Evolutionary conservation across 1,140 invertebrate genomes (phyloP).

Genomic region (Aphelenchoides besseyi): DNA sequence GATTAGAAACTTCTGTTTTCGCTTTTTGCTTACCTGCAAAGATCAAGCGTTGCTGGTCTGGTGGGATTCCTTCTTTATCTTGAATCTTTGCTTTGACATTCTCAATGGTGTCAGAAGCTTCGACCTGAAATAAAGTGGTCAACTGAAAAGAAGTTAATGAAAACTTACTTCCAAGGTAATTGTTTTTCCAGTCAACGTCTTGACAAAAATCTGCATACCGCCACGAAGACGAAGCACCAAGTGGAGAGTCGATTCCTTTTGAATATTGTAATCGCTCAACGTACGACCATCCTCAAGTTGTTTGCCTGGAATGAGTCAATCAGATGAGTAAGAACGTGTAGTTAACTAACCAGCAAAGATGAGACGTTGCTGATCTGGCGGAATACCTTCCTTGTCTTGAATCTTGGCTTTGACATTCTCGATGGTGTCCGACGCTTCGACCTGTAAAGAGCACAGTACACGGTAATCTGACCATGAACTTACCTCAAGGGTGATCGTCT

Average conservation of each 20-base stretch:
- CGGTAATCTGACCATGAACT: constrained; percentile 59
- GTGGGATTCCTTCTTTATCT: constrained; percentile 68
- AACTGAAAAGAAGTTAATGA: not conserved
- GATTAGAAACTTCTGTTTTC: no score
- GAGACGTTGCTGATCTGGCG: constrained; percentile 60
- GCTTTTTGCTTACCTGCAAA: constrained; percentile 33
- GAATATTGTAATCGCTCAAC: constrained; percentile 71
- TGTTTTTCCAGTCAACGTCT: constrained; percentile 65
- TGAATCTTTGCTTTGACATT: constrained; percentile 68
- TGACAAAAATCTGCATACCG: constrained; percentile 69
- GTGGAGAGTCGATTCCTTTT: constrained; percentile 69
- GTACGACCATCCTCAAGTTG: constrained; percentile 64
- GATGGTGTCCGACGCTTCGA: constrained; percentile 63
- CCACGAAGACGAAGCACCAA: constrained; percentile 74
- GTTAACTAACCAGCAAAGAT: constrained; percentile 64
- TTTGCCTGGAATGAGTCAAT: no score
- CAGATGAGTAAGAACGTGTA: no score
- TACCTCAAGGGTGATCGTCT: constrained; percentile 63
- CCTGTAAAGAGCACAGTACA: constrained; percentile 13
- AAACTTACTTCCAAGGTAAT: constrained; percentile 59
- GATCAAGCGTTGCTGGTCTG: constrained; percentile 65
- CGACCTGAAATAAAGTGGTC: constrained; percentile 51
- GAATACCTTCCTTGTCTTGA: constrained; percentile 64
- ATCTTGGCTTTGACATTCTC: constrained; percentile 66
- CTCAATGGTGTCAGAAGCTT: constrained; percentile 67